phyloP scores from a whole-genome alignment of 2,888 invertebrate genomes.

The Protodeltote pygarga region DNA sequence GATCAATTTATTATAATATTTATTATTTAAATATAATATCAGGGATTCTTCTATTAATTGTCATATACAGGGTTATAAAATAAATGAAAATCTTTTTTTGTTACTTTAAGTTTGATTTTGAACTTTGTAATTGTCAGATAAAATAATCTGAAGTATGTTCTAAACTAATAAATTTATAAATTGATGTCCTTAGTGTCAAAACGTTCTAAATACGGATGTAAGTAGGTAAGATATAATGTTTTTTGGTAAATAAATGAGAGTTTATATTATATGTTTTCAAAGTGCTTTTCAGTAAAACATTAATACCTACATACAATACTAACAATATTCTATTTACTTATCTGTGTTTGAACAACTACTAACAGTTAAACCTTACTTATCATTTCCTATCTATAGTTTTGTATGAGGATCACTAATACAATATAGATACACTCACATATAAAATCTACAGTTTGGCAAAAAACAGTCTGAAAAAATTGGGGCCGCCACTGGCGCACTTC shows the following conservation, averaged over 20 bases:
- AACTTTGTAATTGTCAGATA: background rate
- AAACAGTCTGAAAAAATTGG: no score
- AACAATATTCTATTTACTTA: no score
- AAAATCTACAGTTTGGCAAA: no score
- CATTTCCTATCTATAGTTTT: no score
- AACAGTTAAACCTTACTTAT: no score
- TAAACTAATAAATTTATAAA: background rate
- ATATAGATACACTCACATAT: no score
- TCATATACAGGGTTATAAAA: constrained; percentile 28
- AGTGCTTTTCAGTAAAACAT: background rate
- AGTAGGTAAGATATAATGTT: constrained; percentile 6
- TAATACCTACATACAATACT: background rate
- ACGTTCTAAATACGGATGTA: constrained; percentile 5
- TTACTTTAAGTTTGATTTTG: constrained; percentile 5
- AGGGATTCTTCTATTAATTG: constrained; percentile 2
- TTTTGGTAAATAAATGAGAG: constrained; percentile 25
- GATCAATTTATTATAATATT: constrained; percentile 11
- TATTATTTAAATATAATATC: constrained; percentile 3
- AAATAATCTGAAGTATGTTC: background rate
- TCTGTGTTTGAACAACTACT: no score
- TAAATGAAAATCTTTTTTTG: constrained; percentile 8
- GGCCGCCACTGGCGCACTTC: no score
- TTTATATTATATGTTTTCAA: constrained; percentile 1
- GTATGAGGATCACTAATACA: no score
- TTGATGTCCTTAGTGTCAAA: constrained; percentile 5